Conservation (phyloP, 2,113 vertebrate species). For the Strix aluco region DNA sequence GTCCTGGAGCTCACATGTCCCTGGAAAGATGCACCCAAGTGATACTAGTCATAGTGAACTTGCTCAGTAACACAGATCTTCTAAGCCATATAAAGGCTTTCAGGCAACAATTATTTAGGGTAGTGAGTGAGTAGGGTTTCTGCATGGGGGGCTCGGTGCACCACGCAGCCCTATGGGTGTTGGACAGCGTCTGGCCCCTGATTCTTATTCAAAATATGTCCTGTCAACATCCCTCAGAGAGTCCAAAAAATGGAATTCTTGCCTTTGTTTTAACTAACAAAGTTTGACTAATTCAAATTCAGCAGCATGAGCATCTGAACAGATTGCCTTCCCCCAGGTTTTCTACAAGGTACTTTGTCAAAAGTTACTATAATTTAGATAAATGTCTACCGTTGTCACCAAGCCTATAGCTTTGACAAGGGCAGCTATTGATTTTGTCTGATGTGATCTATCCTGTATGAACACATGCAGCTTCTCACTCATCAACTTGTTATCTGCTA, state of each 20-base stretch:
- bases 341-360: background rate
- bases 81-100: background rate
- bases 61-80: background rate
- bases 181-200: background rate
- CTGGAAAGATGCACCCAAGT: background rate
- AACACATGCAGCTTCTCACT: constrained; percentile 1
- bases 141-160: background rate
- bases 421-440: constrained; percentile 49
- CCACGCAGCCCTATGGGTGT: rapidly evolving
- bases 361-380: constrained; percentile 8
- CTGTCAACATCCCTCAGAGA: background rate
- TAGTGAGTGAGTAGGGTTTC: background rate
- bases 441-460: background rate
- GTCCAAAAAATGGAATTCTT: background rate
- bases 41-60: background rate
- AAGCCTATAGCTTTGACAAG: constrained; percentile 19
- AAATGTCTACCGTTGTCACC: background rate
- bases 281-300: background rate
- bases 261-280: background rate
- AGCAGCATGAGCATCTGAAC: background rate
- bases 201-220: background rate
- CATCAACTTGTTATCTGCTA: background rate
- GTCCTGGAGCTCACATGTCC: background rate
- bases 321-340: background rate
- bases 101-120: background rate